These are phyloP conservation scores for Oscheius sp. DNA, from an alignment of 2,888 invertebrate species.

Conservation along the genomic window DNA sequence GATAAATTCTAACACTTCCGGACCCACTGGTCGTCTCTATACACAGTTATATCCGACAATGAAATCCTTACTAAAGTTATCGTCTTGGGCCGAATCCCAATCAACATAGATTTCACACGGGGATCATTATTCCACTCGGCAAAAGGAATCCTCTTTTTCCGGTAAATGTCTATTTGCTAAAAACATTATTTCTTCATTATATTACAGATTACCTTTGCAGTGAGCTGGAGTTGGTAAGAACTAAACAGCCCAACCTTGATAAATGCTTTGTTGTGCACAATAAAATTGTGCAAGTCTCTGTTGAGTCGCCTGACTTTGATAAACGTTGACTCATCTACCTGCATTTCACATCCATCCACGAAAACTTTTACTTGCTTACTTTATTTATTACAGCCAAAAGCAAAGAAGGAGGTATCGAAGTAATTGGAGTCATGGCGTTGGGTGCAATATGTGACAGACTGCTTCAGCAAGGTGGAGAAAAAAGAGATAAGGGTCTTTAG, in stretches of 20 bases:
- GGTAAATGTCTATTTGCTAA: conserved; percentile 19
- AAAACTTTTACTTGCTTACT: not conserved
- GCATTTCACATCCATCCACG: no score
- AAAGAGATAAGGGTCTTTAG: no score
- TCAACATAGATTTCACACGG: not conserved
- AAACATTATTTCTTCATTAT: no score
- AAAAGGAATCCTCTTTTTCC: conserved; percentile 3
- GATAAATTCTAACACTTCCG: not conserved
- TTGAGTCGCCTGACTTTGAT: no score
- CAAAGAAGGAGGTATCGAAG: conserved; percentile 2
- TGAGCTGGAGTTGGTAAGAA: conserved; percentile 3
- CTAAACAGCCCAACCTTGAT: not conserved
- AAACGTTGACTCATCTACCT: no score
- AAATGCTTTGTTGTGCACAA: not conserved
- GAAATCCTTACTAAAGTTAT: not conserved
- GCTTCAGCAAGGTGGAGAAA: no score
- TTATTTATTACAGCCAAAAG: conserved; percentile 4
- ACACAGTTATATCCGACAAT: not conserved
- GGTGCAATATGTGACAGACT: no score
- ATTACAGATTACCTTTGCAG: conserved; percentile 1
- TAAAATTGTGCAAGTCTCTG: not conserved
- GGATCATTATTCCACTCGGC: conserved; percentile 1
- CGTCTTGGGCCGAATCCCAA: conserved; percentile 5
- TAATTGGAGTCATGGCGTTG: no score
- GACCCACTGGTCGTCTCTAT: conserved; percentile 17